Evolutionary conservation across 2,113 vertebrate genomes (phyloP).

Genomic region (Garra rufa): DNA sequence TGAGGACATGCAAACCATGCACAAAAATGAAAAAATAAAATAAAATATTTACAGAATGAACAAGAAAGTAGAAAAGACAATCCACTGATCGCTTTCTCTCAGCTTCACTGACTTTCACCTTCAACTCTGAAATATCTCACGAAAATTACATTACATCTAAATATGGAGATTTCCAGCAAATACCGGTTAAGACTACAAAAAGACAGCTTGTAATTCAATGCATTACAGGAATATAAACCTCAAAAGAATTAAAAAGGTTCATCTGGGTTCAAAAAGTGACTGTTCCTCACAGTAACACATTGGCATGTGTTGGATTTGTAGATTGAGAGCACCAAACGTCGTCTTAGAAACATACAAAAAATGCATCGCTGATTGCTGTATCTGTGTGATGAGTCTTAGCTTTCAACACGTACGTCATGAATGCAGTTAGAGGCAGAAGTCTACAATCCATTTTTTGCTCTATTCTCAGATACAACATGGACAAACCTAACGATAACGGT

Average conservation of each 20-base stretch:
- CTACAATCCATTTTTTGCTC: conserved; percentile 30
- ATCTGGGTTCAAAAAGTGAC: conserved; percentile 52
- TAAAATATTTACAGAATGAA: conserved; percentile 61
- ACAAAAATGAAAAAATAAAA: conserved; percentile 53
- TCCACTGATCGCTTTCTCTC: conserved; percentile 40
- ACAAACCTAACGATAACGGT: conserved; percentile 27
- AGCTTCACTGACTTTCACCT: conserved; percentile 43
- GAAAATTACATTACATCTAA: conserved; percentile 34
- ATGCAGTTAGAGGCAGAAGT: background rate
- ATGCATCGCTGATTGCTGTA: background rate
- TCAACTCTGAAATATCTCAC: conserved; percentile 32
- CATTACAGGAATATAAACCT: conserved; percentile 61
- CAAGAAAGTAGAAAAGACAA: conserved; percentile 57
- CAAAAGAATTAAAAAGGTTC: conserved; percentile 40
- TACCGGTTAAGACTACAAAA: conserved; percentile 56
- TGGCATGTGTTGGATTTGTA: conserved; percentile 29
- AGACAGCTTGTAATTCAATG: background rate
- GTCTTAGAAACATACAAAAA: conserved; percentile 56
- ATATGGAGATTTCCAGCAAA: conserved; percentile 31
- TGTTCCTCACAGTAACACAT: conserved; percentile 46
- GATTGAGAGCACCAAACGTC: conserved; percentile 62
- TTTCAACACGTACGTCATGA: conserved; percentile 18
- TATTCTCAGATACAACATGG: conserved; percentile 31
- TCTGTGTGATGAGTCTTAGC: conserved; percentile 14
- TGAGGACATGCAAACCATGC: conserved; percentile 61